Base-by-base conservation (phyloP, 2,888 invertebrate species). In the Lasiommata megera region DNA sequence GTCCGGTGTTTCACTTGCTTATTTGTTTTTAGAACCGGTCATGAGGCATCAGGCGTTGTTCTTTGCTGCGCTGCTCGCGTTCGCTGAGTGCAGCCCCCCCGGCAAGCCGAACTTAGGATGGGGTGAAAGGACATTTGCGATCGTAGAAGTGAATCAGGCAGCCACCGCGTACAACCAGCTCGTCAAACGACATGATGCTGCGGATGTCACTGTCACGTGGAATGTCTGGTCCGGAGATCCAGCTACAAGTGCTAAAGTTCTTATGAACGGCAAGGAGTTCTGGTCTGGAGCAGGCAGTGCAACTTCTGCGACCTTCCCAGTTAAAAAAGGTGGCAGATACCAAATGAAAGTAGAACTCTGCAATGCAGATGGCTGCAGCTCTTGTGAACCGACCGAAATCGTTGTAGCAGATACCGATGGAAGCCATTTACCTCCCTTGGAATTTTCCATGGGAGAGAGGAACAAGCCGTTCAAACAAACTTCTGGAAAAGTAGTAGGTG, bases 121-220 rank as follows among this genome's bases (percentile, higher is more conserved):
- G 90, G 90, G 90, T 0, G 90, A 90, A 63, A 75, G 90, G 41
- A 82, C 81, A 62, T 90, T 90, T 73, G 84, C 88, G 5, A 84
- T 90, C 65, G 76, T 90, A 17, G 90, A 90, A 69, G 90, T 90
- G 61, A 90, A 88, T 68, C 90, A 89, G 67, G 90, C 89, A 8
- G 90, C 90, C 12, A 90, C 90, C 1, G 90, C 90, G 0, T 90
- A 90, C 69, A 88, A 90, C 71, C 89, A 90, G 67, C 79, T 90
- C 36, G 90, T 90, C 16, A 85, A 70, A 1, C 77, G 78, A 55
- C 77, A 70, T 14, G 90, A 90, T 17, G 80, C 82, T 0, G 90
- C 90, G 0, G 89, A 89, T 34, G 89, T 90, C 8, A 71, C 88
- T 0, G 84, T 90, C n/a, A 85, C 81, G 5, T 90, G 90, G 90